A percentile compares a stretch with the other conserved stretches of the same genome.
Evolutionary conservation across 1,140 invertebrate genomes (phyloP).

Genomic region (Lepidurus apus): DNA sequence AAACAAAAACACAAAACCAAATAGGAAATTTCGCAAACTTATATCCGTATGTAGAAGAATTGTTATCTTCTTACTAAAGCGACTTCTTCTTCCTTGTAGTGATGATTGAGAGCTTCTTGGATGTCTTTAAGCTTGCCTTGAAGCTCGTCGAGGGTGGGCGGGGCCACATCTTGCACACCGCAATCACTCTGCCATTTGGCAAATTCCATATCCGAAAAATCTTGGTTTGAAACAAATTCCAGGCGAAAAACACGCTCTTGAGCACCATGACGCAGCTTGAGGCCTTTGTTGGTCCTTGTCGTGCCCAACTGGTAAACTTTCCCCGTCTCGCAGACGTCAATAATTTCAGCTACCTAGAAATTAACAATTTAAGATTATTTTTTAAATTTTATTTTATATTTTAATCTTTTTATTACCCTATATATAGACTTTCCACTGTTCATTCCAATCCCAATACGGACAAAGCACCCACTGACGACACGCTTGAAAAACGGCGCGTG

Average conservation of each 20-base stretch:
- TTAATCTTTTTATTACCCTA: constrained; percentile 51
- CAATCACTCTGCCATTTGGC: constrained; percentile 86
- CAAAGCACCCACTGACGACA: constrained; percentile 87
- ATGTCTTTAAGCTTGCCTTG: constrained; percentile 83
- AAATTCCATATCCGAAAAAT: constrained; percentile 90
- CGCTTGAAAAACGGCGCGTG: constrained; percentile 92
- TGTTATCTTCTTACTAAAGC: constrained; percentile 52
- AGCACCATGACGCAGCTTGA: constrained; percentile 70
- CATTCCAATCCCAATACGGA: constrained; percentile 91
- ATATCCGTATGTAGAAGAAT: background rate
- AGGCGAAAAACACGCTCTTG: constrained; percentile 89
- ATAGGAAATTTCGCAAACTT: constrained; percentile 19
- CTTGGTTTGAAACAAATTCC: constrained; percentile 96
- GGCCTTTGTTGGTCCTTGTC: constrained; percentile 86
- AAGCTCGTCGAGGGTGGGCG: constrained; percentile 79
- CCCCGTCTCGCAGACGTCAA: constrained; percentile 89
- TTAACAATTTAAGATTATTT: background rate
- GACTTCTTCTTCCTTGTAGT: constrained; percentile 79
- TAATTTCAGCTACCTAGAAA: constrained; percentile 74
- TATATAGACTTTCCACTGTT: constrained; percentile 84
- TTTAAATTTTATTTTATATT: constrained; percentile 36
- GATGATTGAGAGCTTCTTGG: constrained; percentile 78
- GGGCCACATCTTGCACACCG: constrained; percentile 61
- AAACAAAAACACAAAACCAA: constrained; percentile 23
- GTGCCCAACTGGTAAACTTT: constrained; percentile 88